These are phyloP conservation scores for Triplophysa dalaica DNA, from an alignment of 2,113 vertebrate species.

Conservation along the genomic window DNA sequence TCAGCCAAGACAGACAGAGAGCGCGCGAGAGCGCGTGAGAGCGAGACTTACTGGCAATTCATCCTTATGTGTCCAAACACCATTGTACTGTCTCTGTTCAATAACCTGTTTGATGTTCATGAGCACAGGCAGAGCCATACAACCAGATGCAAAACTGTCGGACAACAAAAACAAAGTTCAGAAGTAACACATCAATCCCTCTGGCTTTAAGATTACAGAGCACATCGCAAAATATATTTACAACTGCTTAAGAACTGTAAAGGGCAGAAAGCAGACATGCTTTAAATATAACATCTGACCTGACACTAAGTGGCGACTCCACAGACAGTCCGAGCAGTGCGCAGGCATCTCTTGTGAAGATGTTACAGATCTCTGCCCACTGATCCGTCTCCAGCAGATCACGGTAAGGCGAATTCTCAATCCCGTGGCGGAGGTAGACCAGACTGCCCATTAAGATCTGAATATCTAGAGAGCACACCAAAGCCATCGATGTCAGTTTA, in stretches of 20 bases:
- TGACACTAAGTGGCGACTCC: slow-evolving; percentile 90
- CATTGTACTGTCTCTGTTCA: slow-evolving; percentile 86
- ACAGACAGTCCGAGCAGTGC: slow-evolving; percentile 86
- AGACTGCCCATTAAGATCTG: slow-evolving; percentile 91
- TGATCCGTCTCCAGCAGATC: slow-evolving; percentile 85
- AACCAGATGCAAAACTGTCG: slow-evolving; percentile 85
- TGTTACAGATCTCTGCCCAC: slow-evolving; percentile 89
- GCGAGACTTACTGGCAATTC: slow-evolving; percentile 79
- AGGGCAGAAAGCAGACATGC: not conserved
- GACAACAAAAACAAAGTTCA: slow-evolving; percentile 7
- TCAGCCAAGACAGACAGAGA: not conserved
- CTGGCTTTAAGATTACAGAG: not conserved
- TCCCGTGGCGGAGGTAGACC: slow-evolving; percentile 88
- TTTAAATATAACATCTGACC: slow-evolving; percentile 66
- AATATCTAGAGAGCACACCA: slow-evolving; percentile 74
- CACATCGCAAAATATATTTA: not conserved
- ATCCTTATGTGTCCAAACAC: slow-evolving; percentile 89
- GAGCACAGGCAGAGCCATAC: slow-evolving; percentile 85
- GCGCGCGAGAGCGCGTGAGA: not conserved
- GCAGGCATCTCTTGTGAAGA: slow-evolving; percentile 87
- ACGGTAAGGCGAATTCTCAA: slow-evolving; percentile 87
- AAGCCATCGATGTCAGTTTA: not conserved
- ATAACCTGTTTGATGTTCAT: slow-evolving; percentile 93
- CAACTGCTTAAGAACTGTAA: not conserved
- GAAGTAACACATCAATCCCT: not conserved